phyloP scores from a whole-genome alignment of 2,797 vertebrate genomes.

The Gobio occitaniae region DNA sequence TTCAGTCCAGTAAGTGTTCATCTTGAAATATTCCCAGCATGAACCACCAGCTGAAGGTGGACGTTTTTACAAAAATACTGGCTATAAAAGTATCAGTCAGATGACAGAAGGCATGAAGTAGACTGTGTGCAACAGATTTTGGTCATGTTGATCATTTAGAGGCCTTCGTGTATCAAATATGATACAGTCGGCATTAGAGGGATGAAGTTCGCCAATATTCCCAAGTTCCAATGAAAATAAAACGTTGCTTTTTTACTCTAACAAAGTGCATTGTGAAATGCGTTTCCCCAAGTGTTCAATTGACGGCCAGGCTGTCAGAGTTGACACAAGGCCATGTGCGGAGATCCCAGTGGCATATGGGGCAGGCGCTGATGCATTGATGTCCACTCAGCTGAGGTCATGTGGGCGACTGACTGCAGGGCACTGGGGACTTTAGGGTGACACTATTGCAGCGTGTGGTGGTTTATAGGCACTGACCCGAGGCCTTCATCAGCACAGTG shows the following conservation, averaged over 20 bases:
- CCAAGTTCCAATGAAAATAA: neutral
- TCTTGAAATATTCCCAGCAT: neutral
- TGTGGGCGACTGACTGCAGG: conserved; percentile 49
- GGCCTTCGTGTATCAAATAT: neutral
- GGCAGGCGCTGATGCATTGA: conserved; percentile 55
- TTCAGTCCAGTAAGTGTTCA: neutral
- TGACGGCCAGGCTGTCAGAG: conserved; percentile 41
- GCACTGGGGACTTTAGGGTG: conserved; percentile 19
- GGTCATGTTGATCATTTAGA: neutral
- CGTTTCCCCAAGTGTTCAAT: conserved; percentile 11
- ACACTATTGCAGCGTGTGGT: conserved; percentile 64
- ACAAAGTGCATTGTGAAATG: neutral
- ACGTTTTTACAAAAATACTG: neutral
- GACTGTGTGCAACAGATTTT: neutral
- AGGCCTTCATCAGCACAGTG: conserved; percentile 61
- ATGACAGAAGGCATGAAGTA: neutral
- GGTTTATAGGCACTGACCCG: conserved; percentile 62
- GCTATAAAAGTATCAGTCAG: neutral
- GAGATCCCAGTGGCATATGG: conserved; percentile 75
- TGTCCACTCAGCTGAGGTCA: conserved; percentile 52
- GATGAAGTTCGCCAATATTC: neutral
- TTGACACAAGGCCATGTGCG: conserved; percentile 64
- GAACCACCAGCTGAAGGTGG: neutral
- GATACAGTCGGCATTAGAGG: neutral
- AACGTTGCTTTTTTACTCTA: neutral